Conservation (phyloP, 2,113 vertebrate species). For the Delphinapterus leucas region DNA sequence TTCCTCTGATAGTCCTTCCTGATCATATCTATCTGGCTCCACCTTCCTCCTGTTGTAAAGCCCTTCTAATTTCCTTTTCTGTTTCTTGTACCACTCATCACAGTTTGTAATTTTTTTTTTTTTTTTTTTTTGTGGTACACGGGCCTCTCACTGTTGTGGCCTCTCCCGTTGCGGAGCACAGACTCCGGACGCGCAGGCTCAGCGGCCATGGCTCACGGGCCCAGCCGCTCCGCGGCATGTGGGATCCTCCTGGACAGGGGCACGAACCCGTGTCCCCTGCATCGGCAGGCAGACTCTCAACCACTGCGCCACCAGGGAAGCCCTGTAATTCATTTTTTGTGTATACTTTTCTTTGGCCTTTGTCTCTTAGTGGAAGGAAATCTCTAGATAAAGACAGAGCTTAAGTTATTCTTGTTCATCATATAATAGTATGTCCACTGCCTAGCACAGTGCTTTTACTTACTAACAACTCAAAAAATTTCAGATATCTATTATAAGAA, state of each 20-base stretch:
- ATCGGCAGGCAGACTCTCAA: rapidly evolving
- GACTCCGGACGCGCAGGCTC: too few species aligned
- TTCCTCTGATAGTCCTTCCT: not conserved
- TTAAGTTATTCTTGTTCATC: not conserved
- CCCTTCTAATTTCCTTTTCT: not conserved
- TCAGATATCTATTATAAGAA: not conserved
- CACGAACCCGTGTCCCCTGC: too few species aligned
- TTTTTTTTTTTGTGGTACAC: too few species aligned
- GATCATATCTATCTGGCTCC: not conserved
- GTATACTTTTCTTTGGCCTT: not conserved
- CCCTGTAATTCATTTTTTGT: not conserved
- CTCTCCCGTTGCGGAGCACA: too few species aligned
- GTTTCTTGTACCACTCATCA: not conserved
- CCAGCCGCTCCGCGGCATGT: too few species aligned
- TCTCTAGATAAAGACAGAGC: not conserved
- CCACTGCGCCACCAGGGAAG: too few species aligned
- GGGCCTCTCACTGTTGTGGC: too few species aligned
- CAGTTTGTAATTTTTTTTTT: not conserved
- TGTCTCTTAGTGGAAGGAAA: not conserved
- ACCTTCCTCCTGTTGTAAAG: not conserved
- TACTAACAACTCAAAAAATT: not conserved
- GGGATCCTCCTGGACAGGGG: too few species aligned
- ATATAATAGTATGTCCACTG: not conserved
- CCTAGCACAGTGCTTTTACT: not conserved
- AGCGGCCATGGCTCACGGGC: too few species aligned